Conservation (phyloP, 2,113 vertebrate species). For the Notothenia rossii region DNA sequence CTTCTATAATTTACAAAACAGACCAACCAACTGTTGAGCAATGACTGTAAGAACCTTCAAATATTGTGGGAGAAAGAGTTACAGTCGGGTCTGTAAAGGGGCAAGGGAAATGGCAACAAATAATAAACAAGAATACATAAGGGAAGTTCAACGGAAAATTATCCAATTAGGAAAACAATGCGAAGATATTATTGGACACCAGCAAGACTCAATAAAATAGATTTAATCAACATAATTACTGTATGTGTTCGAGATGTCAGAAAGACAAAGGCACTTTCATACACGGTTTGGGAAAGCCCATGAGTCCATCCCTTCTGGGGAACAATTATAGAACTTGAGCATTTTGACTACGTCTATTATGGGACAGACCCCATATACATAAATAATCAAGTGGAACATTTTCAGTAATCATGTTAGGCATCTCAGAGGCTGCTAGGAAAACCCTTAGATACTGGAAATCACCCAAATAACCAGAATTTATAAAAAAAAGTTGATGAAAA, state of each 20-base stretch:
- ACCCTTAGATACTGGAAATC: not conserved
- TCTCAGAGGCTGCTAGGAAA: not conserved
- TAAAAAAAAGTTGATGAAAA: not conserved
- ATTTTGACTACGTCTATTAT: not conserved
- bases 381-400: not conserved
- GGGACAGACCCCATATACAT: not conserved
- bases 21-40: no score
- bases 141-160: no score
- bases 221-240: not conserved
- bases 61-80: no score
- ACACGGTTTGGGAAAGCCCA: not conserved
- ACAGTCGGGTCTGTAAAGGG: no score
- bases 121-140: no score
- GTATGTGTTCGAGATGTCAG: not conserved
- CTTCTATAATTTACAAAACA: no score
- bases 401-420: not conserved
- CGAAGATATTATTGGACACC: not conserved
- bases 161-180: not conserved
- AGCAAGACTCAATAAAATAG: not conserved
- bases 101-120: no score
- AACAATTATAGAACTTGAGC: not conserved
- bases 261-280: not conserved
- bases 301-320: not conserved
- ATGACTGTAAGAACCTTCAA: no score
- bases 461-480: not conserved